phyloP scores from a whole-genome alignment of 2,888 invertebrate genomes.

The Drosophila anomelani region DNA sequence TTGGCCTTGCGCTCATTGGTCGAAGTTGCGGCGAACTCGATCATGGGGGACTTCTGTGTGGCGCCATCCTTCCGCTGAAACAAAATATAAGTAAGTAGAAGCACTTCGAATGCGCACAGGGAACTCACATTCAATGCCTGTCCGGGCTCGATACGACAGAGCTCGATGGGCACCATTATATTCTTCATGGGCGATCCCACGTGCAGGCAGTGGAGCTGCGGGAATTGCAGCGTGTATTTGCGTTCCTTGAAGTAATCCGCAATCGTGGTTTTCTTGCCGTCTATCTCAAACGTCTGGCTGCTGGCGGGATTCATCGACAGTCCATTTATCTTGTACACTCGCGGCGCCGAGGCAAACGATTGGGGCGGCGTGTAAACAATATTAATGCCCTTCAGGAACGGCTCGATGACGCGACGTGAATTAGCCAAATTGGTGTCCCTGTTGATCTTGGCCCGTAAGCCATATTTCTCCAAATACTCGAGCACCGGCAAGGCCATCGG shows the following conservation, averaged over 20 bases:
- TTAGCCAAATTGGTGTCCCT: conserved; percentile 15
- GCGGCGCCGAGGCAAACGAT: conserved; percentile 62
- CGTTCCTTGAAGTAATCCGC: conserved; percentile 72
- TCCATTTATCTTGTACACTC: conserved; percentile 71
- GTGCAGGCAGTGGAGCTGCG: conserved; percentile 93
- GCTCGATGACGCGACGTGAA: conserved; percentile 11
- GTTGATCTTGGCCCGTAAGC: conserved; percentile 4
- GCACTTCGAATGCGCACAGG: neutral
- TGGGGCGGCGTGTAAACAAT: conserved; percentile 78
- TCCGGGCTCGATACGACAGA: conserved; percentile 91
- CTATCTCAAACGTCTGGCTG: conserved; percentile 81
- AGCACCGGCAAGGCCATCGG: conserved; percentile 86
- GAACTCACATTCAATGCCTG: conserved; percentile 87
- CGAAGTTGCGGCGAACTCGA: conserved; percentile 92
- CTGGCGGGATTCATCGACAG: conserved; percentile 76
- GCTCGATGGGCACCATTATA: conserved; percentile 93
- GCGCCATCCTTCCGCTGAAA: conserved; percentile 89
- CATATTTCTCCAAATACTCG: conserved; percentile 84
- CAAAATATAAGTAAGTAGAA: neutral
- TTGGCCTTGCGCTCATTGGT: conserved; percentile 91
- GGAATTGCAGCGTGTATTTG: conserved; percentile 85
- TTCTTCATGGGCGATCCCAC: conserved; percentile 89
- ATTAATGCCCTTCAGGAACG: conserved; percentile 72
- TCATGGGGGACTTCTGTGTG: conserved; percentile 94
- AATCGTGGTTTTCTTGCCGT: conserved; percentile 83